phyloP scores from a whole-genome alignment of 2,888 invertebrate genomes.

The Mythimna pallens region DNA sequence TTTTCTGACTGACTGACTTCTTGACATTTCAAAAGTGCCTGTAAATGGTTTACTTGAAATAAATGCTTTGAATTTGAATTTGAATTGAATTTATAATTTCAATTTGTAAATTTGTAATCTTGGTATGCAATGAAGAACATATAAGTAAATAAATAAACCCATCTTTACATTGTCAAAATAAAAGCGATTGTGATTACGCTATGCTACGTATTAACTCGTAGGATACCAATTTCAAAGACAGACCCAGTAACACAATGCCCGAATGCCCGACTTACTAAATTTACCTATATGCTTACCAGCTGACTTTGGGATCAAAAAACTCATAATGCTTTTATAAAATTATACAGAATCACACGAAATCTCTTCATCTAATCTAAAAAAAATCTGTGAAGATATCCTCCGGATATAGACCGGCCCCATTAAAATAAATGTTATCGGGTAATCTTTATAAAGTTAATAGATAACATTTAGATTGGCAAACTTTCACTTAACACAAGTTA shows the following conservation, averaged over 20 bases:
- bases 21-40: too few species aligned
- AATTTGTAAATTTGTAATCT: too few species aligned
- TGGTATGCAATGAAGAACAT: too few species aligned
- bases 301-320: constrained; percentile 24
- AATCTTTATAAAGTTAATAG: constrained; percentile 7
- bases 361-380: constrained; percentile 8
- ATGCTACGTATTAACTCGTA: not conserved
- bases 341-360: constrained; percentile 26
- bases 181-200: too few species aligned
- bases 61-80: too few species aligned
- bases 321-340: not conserved
- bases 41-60: too few species aligned
- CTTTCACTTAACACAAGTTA: constrained; percentile 27
- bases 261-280: not conserved
- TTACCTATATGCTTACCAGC: not conserved
- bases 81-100: too few species aligned
- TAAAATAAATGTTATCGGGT: constrained; percentile 3
- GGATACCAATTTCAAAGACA: not conserved
- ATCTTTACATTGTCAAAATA: too few species aligned
- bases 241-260: not conserved
- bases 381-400: constrained; percentile 20
- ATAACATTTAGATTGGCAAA: constrained; percentile 31
- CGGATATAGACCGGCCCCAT: constrained; percentile 40
- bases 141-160: too few species aligned
- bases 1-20: too few species aligned